Base-by-base conservation (phyloP, 2,113 vertebrate genomes). In the Chaetura pelagica region DNA sequence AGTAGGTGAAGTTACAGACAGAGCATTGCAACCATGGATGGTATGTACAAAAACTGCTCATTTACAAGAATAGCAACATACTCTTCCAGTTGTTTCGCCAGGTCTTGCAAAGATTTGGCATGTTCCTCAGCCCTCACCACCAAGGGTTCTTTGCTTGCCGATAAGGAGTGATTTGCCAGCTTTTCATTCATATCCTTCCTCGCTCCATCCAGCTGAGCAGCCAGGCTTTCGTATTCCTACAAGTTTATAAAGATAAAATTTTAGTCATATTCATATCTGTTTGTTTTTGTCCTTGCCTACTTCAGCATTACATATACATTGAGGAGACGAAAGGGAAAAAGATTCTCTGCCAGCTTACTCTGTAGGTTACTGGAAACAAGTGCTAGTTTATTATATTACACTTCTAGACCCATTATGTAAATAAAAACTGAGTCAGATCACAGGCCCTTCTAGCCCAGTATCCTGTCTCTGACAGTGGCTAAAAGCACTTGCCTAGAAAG, bases 211-310 rank as follows among this genome's bases (percentile, higher is more conserved):
- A 99, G 93, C 87, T 98, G 97, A 71, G 98, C 98, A 48, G 98
- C 98, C 75, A 99, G 94, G 63, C 96, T 95, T 96, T 99, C 98
- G 34, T 99, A 99, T 69, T 99, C 99, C 99, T 99, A 35, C 4
- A 18, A 52, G 68, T 91, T 95, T 52, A 80, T 27, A 89, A 64
- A 86, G 4, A 75, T 2, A n/a, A 30, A 17, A 54, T 42, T 55
- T 52, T 42, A 81, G 59, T 77, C 92, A 35, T 52, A 46, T 63
- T 69, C 40, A 30, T 16, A 61, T 15, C 22, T 13, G 26, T 63
- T 71, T 75, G 29, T 76, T 79, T 85, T 82, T 78, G 23, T 10
- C 12, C n/a, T 18, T 0, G 0, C 44, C 44, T 63, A 23, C 40
- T 67, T 77, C 10, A 64, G 59, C 18, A 52, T 32, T 69, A 88